Percentiles rank a stretch among this genome's conserved stretches.
Conservation (phyloP, 1,140 invertebrate species). For the Sweltsa coloradensis region DNA sequence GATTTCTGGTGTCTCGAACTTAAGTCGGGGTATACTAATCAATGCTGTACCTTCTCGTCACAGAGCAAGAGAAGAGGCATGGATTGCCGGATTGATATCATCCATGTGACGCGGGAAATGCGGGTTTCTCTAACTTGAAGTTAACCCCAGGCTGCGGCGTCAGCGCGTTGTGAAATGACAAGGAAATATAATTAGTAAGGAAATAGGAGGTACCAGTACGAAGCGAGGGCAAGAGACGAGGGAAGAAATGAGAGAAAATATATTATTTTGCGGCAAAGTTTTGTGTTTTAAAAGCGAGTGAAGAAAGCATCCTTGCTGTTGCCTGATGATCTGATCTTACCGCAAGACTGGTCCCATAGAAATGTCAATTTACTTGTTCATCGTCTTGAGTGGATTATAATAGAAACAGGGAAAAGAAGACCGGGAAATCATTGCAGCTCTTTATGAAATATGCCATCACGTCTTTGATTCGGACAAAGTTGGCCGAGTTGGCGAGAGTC, state of each 20-base stretch:
- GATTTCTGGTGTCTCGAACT: no score
- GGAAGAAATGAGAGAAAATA: slow-evolving; percentile 1
- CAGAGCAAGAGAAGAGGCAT: no score
- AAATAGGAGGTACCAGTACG: neutral
- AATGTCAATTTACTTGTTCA: slow-evolving; percentile 11
- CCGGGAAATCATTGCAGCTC: no score
- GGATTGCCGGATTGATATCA: no score
- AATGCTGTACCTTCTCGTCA: no score
- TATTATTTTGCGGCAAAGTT: neutral
- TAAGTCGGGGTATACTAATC: no score
- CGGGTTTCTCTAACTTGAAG: no score
- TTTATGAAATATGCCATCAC: no score
- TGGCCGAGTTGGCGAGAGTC: no score
- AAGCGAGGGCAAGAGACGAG: neutral
- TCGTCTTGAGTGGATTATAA: slow-evolving; percentile 8
- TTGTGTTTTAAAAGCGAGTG: neutral
- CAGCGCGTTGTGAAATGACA: slow-evolving; percentile 5
- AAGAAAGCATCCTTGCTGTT: neutral
- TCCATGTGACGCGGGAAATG: no score
- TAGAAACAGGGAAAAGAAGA: slow-evolving; percentile 4
- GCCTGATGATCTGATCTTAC: slow-evolving; percentile 6
- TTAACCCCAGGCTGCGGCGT: neutral
- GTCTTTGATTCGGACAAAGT: no score
- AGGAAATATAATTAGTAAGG: slow-evolving; percentile 11
- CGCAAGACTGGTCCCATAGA: slow-evolving; percentile 9